Conservation (phyloP, 2,888 invertebrate species). For the Drosophila conformis region DNA sequence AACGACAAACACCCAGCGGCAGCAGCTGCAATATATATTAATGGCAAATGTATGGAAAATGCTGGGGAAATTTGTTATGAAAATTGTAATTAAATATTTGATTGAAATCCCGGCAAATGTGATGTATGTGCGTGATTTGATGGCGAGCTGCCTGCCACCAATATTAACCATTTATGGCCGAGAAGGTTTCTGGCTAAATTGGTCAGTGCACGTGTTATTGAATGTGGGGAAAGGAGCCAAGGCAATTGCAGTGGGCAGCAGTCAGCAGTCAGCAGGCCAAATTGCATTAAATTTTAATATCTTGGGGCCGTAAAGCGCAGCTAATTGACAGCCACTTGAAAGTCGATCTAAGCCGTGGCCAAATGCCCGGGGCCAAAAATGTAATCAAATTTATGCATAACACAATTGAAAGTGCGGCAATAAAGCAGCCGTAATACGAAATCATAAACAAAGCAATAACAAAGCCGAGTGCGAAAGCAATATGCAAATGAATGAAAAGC, state of each 20-base stretch:
- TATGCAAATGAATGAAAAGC: slow-evolving; percentile 76
- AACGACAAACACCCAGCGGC: neutral
- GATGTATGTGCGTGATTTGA: slow-evolving; percentile 45
- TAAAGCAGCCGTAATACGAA: slow-evolving; percentile 66
- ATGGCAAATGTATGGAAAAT: slow-evolving; percentile 25
- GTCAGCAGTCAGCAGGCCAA: neutral
- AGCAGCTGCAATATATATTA: slow-evolving; percentile 50
- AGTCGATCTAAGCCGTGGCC: slow-evolving; percentile 34
- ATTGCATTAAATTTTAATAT: slow-evolving; percentile 51
- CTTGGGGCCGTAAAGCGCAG: slow-evolving; percentile 35
- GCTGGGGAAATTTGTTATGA: slow-evolving; percentile 42
- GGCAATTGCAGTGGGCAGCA: slow-evolving; percentile 2
- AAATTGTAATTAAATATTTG: slow-evolving; percentile 53
- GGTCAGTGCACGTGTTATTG: slow-evolving; percentile 28
- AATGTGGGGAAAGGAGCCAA: slow-evolving; percentile 5
- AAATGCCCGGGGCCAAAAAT: slow-evolving; percentile 38
- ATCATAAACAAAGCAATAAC: slow-evolving; percentile 76
- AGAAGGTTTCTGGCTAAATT: neutral
- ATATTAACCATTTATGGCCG: slow-evolving; percentile 43
- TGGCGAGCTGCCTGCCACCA: slow-evolving; percentile 12
- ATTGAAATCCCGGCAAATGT: slow-evolving; percentile 34
- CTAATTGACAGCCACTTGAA: slow-evolving; percentile 63
- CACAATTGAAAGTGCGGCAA: slow-evolving; percentile 69
- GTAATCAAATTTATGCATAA: slow-evolving; percentile 73
- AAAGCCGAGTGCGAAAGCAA: slow-evolving; percentile 67